Base-by-base conservation (phyloP, 2,113 vertebrate genomes). In the Oreotrochilus melanogaster region DNA sequence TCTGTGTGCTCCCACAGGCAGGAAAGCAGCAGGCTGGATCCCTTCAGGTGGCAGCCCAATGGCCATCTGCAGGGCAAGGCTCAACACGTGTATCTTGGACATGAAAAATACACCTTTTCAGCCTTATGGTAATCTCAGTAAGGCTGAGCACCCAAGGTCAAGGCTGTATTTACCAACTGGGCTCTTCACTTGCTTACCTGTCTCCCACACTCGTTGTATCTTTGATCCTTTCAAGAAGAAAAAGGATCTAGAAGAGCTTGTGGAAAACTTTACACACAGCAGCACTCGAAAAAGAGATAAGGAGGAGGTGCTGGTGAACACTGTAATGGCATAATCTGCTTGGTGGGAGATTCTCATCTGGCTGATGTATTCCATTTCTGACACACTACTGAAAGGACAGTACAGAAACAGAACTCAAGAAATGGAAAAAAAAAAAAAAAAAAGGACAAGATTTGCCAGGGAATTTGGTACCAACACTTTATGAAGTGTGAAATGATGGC, bases 261-360 rank as follows among this genome's bases (percentile, higher is more conserved):
- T 94, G 95, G 94, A 88, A 97, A 94, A 96, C 92, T 93, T 95
- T 83, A 86, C 83, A 84, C 60, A 73, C 69, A 95, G 72, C 92
- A 86, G 39, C 93, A 86, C 92, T 96, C 56, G 10, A 74, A 83
- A 92, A 71, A 74, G 37, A 92, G 95, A 94, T 96, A 97, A 94
- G 91, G 74, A 64, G 47, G 66, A 94, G 94, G 95, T 94, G 96
- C 79, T 91, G 83, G 76, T 91, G 92, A 94, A 84, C 62, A 64
- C 14, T 66, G 25, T 43, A 93, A 88, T 70, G 83, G 64, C 86
- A 83, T 70, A 78, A 93, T 92, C 88, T 88, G 0, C 47, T 92
- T 94, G 78, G 37, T 39, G 51, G 48, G 51, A 88, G 72, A 91
- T 86, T 93, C 86, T 92, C n/a, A 11, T 92, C 79, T 89, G 73